phyloP scores from a whole-genome alignment of 2,113 vertebrate genomes.

The Sebastes fasciatus region DNA sequence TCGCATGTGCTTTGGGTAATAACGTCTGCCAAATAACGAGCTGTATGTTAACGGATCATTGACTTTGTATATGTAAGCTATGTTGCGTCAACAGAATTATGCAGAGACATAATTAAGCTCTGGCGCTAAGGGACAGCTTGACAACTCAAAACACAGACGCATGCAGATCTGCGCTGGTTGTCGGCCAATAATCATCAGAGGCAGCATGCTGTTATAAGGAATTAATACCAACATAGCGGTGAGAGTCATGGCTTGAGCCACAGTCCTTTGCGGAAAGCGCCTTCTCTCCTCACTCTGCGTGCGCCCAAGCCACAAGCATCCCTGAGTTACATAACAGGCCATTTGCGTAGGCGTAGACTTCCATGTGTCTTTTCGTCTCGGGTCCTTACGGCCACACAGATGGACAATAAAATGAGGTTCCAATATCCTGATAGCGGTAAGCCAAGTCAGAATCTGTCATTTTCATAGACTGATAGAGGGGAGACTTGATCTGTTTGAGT shows the following conservation, averaged over 20 bases:
- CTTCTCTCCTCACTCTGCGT: conserved; percentile 48
- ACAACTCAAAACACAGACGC: conserved; percentile 37
- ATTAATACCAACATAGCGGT: conserved; percentile 46
- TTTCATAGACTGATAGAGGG: conserved; percentile 39
- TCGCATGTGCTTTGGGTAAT: conserved; percentile 31
- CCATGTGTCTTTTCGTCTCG: conserved; percentile 56
- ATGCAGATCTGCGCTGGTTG: conserved; percentile 29
- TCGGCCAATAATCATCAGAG: conserved; percentile 41
- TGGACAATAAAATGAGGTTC: conserved; percentile 45
- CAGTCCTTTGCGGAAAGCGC: conserved; percentile 32
- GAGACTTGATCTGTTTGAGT: conserved; percentile 50
- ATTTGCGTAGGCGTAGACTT: conserved; percentile 42
- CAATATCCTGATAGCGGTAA: conserved; percentile 55
- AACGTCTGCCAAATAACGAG: neutral
- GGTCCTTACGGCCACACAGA: conserved; percentile 47
- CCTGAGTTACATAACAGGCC: conserved; percentile 68
- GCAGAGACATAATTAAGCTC: conserved; percentile 29
- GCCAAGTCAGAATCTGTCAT: conserved; percentile 55
- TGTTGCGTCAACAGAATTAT: conserved; percentile 43
- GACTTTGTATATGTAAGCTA: conserved; percentile 34
- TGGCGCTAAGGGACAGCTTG: conserved; percentile 20
- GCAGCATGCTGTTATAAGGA: conserved; percentile 42
- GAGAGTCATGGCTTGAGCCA: conserved; percentile 42
- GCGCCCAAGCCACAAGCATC: conserved; percentile 63
- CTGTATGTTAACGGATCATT: conserved; percentile 26